These are phyloP conservation scores for Bothrops jararaca DNA, from an alignment of 2,113 vertebrate genomes.

Conservation along the genomic window DNA sequence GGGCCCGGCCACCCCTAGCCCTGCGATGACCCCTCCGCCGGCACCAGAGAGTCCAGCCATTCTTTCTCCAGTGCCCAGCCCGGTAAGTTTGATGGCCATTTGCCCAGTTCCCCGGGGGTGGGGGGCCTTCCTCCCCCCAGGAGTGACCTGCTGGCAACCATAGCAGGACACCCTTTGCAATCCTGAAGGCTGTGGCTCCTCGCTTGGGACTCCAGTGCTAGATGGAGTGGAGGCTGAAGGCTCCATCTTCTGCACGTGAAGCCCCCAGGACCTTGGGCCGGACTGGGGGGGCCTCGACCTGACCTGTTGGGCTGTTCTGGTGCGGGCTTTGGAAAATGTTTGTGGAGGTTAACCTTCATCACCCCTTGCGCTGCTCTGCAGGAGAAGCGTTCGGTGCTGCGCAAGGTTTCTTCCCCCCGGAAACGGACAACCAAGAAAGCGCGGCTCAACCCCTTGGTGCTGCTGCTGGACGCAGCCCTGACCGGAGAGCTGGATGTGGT, in stretches of 20 bases:
- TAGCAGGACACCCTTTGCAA: background rate
- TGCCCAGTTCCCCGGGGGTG: background rate
- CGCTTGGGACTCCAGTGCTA: background rate
- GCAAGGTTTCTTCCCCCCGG: conserved; percentile 57
- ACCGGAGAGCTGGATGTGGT: conserved; percentile 88
- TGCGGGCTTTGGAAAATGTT: background rate
- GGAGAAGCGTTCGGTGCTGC: conserved; percentile 81
- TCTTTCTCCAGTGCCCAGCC: background rate
- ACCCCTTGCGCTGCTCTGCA: conserved; percentile 36
- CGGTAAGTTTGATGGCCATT: background rate
- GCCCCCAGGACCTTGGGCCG: background rate
- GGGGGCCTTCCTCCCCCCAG: accelerated
- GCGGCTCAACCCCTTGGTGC: conserved; percentile 81
- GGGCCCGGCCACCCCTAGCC: conserved; percentile 17
- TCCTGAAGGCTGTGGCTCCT: background rate
- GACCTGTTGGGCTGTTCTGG: background rate
- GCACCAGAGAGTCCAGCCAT: background rate
- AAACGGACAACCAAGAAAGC: conserved; percentile 65
- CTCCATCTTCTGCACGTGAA: background rate
- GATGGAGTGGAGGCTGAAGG: background rate
- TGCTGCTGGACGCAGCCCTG: conserved; percentile 83
- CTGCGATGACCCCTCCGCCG: background rate
- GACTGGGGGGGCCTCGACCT: background rate
- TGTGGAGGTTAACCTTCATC: background rate
- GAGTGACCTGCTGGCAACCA: background rate